phyloP scores from a whole-genome alignment of 2,113 vertebrate genomes.

The Seriola rivoliana region DNA sequence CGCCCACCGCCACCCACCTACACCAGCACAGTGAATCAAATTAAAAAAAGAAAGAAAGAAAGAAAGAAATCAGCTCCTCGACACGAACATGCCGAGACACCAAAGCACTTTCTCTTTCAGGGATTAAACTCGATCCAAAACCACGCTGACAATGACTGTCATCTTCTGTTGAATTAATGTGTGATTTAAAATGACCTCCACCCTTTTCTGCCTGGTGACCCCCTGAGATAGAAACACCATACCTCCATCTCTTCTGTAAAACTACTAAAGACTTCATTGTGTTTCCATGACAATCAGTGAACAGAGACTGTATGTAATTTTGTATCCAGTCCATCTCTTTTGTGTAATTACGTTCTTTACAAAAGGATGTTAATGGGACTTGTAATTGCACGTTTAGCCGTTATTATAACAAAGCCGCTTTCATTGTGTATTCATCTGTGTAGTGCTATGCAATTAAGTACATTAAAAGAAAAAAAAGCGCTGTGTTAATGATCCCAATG shows the following conservation, averaged over 20 bases:
- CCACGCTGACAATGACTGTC: constrained; percentile 56
- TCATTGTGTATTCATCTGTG: constrained; percentile 52
- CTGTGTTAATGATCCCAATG: constrained; percentile 14
- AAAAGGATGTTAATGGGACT: constrained; percentile 60
- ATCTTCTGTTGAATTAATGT: constrained; percentile 60
- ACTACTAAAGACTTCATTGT: constrained; percentile 56
- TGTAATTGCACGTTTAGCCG: constrained; percentile 69
- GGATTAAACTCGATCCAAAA: constrained; percentile 41
- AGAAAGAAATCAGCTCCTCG: constrained; percentile 9
- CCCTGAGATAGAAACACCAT: constrained; percentile 37
- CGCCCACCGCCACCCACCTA: background rate
- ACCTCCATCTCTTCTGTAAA: constrained; percentile 28
- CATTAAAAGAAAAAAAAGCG: constrained; percentile 30
- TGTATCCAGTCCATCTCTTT: constrained; percentile 47
- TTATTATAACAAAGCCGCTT: constrained; percentile 63
- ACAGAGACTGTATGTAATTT: constrained; percentile 51
- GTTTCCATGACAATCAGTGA: constrained; percentile 52
- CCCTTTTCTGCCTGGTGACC: constrained; percentile 19
- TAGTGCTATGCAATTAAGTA: constrained; percentile 58
- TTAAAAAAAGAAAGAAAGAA: too few relatives aligned
- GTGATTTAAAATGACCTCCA: constrained; percentile 61
- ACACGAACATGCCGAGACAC: background rate
- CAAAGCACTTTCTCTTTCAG: constrained; percentile 50
- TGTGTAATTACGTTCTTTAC: constrained; percentile 43
- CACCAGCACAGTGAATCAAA: constrained; percentile 21